Evolutionary conservation across 30 jellyfish, hydroid and myxozoan species (phyloP), one percentile per base, ranked within the genome.

Genomic region (Mastigias papua): DNA sequence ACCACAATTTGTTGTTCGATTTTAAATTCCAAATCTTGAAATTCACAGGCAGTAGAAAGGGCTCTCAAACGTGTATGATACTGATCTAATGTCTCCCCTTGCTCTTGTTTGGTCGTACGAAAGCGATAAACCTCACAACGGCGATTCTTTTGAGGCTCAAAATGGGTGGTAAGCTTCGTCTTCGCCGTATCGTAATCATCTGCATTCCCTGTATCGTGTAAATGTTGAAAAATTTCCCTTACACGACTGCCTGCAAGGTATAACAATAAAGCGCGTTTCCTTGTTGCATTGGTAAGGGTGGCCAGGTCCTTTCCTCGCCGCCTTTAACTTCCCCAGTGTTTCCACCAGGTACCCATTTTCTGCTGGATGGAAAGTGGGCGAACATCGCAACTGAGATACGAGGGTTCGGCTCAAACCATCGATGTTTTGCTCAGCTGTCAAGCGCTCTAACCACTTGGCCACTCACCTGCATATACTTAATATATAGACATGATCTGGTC

Each of bases 161-260:
- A 49, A 32, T 75, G 50, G 31, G 48, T 69, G 31, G 15, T 46
- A 27, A 42, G 74, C 48, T 75, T 75, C 10, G 26, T 30, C 57
- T 37, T 37, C 21, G 73, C 48, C 4, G 66, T 48, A 22, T 22
- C 73, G 46, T 5, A 75, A 32, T 75, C 73, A 29, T 27, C 73
- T 16, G 48, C 73, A n/a, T 17, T 32, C 25, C 86, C 86, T 20
- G 20, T 28, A 48, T 29, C 74, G 3, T 31, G 48, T 16, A 48
- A 27, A 16, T 75, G 86, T 48, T 48, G 50, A 75, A 75, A 35
- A 37, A 75, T 37, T 23, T 75, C 72, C 30, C 86, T 71, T 16
- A 75, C 86, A 20, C 73, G 72, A 11, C 73, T 71, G 37, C 86
- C 86, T 9, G 73, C 86, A 21, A 27, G 73, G 50, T 37, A 75